Conservation (phyloP, 2,888 invertebrate species). For the Cheilosia variabilis region DNA sequence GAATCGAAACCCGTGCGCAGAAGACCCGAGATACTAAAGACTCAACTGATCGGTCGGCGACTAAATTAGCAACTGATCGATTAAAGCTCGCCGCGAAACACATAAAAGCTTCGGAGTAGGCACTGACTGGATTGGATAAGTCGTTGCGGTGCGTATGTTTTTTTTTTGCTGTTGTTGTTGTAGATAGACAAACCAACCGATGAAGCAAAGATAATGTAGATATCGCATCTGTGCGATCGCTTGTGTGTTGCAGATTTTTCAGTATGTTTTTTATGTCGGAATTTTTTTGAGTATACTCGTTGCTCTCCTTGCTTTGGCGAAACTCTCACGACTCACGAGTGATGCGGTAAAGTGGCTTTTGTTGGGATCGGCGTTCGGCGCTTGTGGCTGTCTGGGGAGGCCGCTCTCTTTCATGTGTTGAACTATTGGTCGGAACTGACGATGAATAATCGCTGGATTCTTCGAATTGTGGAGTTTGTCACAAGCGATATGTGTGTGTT, state of each 20-base stretch:
- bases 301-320: conserved; percentile 16
- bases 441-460: conserved; percentile 69
- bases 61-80: conserved; percentile 75
- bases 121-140: conserved; percentile 16
- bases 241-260: conserved; percentile 56
- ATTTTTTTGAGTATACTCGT: not conserved
- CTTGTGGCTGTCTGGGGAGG: conserved; percentile 39
- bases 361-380: conserved; percentile 1
- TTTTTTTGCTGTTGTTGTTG: conserved; percentile 24
- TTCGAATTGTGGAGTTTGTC: conserved; percentile 65
- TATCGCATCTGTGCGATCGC: conserved; percentile 28
- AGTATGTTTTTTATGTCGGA: conserved; percentile 38
- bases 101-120: conserved; percentile 61
- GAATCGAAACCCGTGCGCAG: conserved; percentile 50
- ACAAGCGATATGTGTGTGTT: conserved; percentile 37
- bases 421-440: conserved; percentile 59
- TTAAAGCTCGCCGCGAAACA: conserved; percentile 65
- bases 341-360: conserved; percentile 31
- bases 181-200: conserved; percentile 62
- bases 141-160: conserved; percentile 9
- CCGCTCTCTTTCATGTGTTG: conserved; percentile 43
- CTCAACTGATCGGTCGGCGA: conserved; percentile 71
- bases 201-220: conserved; percentile 57
- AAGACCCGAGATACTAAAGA: conserved; percentile 60
- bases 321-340: conserved; percentile 2